Conservation (phyloP, 1,140 invertebrate genomes). For the Aphis gossypii region DNA sequence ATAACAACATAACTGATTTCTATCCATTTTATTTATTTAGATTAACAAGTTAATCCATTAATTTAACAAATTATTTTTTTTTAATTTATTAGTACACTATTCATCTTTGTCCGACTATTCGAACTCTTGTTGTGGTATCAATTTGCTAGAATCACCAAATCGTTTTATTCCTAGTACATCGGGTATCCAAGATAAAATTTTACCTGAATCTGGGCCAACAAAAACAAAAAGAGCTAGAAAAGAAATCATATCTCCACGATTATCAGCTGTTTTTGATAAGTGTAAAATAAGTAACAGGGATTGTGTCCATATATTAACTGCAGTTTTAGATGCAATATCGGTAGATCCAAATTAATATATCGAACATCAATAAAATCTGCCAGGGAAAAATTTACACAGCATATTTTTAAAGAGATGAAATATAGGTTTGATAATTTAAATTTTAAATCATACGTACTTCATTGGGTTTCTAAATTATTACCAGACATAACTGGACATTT, state of each 20-base stretch:
- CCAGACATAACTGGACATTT: neutral
- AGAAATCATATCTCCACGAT: neutral
- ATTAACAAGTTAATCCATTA: neutral
- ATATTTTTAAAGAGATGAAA: neutral
- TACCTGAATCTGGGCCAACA: neutral
- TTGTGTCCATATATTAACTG: neutral
- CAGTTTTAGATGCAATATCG: neutral
- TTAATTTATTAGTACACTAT: too few species aligned
- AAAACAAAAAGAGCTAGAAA: constrained; percentile 14
- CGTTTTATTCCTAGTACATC: neutral
- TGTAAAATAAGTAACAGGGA: too few species aligned
- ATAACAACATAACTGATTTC: neutral
- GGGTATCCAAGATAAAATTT: neutral
- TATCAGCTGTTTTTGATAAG: too few species aligned
- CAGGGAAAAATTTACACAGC: neutral
- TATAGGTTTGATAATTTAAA: neutral
- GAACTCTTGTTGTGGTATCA: too few species aligned
- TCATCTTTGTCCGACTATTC: too few species aligned
- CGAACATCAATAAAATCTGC: neutral
- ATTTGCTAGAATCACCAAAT: neutral
- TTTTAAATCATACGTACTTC: neutral
- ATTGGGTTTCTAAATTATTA: neutral
- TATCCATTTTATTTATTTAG: neutral
- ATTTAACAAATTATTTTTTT: too few species aligned
- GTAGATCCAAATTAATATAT: neutral